These are phyloP conservation scores for Microtus ochrogaster DNA, from an alignment of 2,113 vertebrate species.

Conservation along the genomic window DNA sequence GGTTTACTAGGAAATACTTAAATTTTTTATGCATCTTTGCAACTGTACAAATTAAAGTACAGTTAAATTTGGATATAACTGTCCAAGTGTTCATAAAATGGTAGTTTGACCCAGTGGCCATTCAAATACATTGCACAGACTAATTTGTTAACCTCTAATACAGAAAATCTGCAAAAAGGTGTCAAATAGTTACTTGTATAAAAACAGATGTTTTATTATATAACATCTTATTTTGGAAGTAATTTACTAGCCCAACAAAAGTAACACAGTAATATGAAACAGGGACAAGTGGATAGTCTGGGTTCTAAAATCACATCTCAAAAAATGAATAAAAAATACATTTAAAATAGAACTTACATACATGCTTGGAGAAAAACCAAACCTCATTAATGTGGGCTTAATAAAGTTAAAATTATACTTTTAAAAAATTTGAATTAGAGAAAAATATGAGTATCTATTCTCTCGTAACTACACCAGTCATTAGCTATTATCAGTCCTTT, in stretches of 20 bases:
- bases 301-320: not conserved
- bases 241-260: not conserved
- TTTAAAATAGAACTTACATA: conserved; percentile 31
- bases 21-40: not conserved
- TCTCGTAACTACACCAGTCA: conserved; percentile 2
- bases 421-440: conserved; percentile 30
- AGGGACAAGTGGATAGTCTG: not conserved
- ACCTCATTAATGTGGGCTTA: not conserved
- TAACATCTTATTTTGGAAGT: not conserved
- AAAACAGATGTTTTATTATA: conserved; percentile 6
- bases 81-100: not conserved
- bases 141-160: not conserved
- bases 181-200: not conserved
- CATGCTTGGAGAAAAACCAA: not conserved
- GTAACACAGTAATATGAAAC: not conserved
- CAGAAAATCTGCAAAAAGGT: not conserved
- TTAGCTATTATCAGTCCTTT: conserved; percentile 37
- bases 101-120: not conserved
- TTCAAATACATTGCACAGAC: not conserved
- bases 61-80: not conserved
- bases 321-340: not conserved
- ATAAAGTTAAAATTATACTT: conserved; percentile 48
- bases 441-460: conserved; percentile 8
- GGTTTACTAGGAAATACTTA: not conserved
- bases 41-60: not conserved